Evolutionary conservation across 64 coral and sea anemone species (phyloP), one percentile per base, ranked within the genome.

Genomic region (Acropora yongei): DNA sequence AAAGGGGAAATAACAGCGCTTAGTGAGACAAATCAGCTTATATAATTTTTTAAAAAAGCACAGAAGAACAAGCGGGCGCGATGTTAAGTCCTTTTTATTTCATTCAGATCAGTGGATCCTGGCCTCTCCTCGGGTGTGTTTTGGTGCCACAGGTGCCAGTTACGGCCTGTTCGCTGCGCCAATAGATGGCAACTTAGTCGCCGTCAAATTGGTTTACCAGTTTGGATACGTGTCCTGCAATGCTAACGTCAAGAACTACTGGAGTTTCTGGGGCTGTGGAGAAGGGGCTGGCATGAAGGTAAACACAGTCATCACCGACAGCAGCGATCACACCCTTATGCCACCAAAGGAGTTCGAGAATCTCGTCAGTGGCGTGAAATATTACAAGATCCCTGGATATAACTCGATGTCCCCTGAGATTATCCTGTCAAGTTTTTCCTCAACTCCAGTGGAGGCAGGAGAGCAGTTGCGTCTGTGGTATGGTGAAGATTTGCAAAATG

Each of bases 401-500:
- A 41, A 46, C 50, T 57, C 63, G 2, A 13, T 51, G 10, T 69
- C 71, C 16, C 18, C 72, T 47, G 86, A 76, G 74, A 14, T 88
- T 16, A 53, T 58, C n/a, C 69, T 88, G 44, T 74, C 86, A 41
- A 72, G 30, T 41, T 45, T 88, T 18, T 16, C 43, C 44, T 16
- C 86, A 7, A 18, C 51, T 8, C 18, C 6, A 0, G 47, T 75
- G 1, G 19, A 19, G n/a, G 30, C 67, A 39, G 45, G 12, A 5
- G 71, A 88, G 74, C 47, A 58, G 48, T 75, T 88, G 47, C 66
- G 46, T 12, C 5, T 88, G 67, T 88, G 86, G 86, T 88, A 75
- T 41, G 86, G 86, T 53, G 86, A 88, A 41, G 86, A 88, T 40
- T 51, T 75, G 40, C 0, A 42, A 1, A 55, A 88, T 43, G 4